Conservation (phyloP, 2,113 vertebrate species). For the Macaca mulatta region DNA sequence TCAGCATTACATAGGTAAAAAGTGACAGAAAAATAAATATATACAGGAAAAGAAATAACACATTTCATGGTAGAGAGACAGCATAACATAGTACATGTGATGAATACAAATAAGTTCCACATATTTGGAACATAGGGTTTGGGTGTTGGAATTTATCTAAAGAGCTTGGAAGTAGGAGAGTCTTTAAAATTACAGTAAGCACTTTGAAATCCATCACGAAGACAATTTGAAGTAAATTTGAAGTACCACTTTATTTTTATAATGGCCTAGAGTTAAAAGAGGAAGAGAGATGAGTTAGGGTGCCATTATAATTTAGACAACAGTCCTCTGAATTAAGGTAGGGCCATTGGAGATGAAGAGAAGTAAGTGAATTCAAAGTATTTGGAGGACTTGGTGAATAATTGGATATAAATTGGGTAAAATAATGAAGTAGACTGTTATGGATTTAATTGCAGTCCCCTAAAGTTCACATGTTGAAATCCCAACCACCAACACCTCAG, state of each 20-base stretch:
- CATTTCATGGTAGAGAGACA: background rate
- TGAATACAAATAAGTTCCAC: background rate
- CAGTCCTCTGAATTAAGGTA: background rate
- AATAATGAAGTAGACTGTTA: background rate
- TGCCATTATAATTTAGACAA: background rate
- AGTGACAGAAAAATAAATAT: background rate
- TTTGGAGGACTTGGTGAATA: background rate
- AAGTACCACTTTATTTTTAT: background rate
- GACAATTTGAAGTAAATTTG: background rate
- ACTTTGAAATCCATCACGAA: background rate
- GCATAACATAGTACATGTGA: background rate
- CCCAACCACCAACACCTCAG: background rate
- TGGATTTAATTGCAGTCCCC: background rate
- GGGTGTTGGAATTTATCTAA: background rate
- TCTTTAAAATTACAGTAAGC: background rate
- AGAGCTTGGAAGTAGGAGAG: too few relatives aligned
- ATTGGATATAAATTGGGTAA: background rate
- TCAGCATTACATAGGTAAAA: background rate
- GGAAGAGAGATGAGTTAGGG: background rate
- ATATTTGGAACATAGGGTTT: background rate
- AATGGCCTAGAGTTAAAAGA: background rate
- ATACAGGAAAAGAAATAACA: background rate
- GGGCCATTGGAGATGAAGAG: too few relatives aligned
- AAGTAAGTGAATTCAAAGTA: background rate
- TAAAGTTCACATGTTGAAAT: background rate